Base-by-base conservation (phyloP, 2,797 vertebrate genomes). In the Spinibarbus caldwelli region DNA sequence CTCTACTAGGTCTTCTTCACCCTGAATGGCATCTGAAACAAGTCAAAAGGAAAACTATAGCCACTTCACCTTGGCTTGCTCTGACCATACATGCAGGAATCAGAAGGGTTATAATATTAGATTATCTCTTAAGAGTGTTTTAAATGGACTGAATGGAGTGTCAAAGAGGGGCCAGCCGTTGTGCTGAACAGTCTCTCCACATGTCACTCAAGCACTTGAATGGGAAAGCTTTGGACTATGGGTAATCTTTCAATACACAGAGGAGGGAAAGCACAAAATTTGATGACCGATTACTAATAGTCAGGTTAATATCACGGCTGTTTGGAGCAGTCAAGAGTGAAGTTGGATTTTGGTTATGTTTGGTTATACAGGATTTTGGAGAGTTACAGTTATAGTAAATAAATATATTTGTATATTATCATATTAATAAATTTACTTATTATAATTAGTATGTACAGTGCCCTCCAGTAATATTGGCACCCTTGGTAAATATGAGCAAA, bases 61-160 rank as follows among this genome's bases (percentile, higher is more conserved):
- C 59, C 19, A 82, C 64, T 29, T 80, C 41, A 80, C 80, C 82
- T 54, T 76, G 67, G 45, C 11, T 23, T 45, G 45, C 21, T 59
- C 38, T 38, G 29, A 78, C n/a, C 75, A 78, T 67, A 82, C 64
- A 59, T 71, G 52, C 31, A 84, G 29, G 43, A 86, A 78, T 64
- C 77, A 73, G 38, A 68, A 78, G 68, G 71, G 47, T 75, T 75
- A 73, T 73, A 57, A 59, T 54, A 78, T 78, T 38, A 29, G 70
- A 73, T 86, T 49, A 78, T 23, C 72, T 34, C 78, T 76, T 36
- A 43, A 31, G 75, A 57, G 80, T 54, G 36, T 76, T 67, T 47
- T 26, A 78, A 87, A 78, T 36, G 34, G 72, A 85, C 85, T 83
- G 72, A 26, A 66, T 54, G 19, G 34, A 77, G 73, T 77, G 47